Evolutionary conservation across 1,140 invertebrate genomes (phyloP), one percentile per base, ranked within the genome.

Genomic region (Bombus huntii): DNA sequence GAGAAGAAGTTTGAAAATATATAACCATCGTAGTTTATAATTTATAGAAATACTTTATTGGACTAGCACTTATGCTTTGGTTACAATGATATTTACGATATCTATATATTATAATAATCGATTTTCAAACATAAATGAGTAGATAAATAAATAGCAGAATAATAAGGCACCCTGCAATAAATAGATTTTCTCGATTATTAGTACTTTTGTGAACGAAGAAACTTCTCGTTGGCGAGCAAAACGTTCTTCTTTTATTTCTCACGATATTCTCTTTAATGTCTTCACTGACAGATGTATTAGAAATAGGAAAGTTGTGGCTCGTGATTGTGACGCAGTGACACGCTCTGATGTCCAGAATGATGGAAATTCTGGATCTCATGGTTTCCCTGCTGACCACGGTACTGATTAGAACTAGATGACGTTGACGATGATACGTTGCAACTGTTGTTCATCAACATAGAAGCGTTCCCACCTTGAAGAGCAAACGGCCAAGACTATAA

Each of bases 401-500:
- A 94, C 72, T 93, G 92, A 90, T 92, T 93, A 68, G 88, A 81
- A 80, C 57, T 88, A 42, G 92, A 81, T 22, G 91, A 91, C 13
- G 91, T 92, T 62, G 92, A 90, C n/a, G 93, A 93, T 72, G 93
- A 93, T 28, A 94, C 89, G 65, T 86, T 88, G 74, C 93, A 94
- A 90, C 88, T 93, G 89, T 92, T 94, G 81, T 92, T 95, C 86
- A 91, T 87, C 79, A 93, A 81, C 81, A 93, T 89, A n/a, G 93
- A 87, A 42, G 88, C 75, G 37, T 87, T 85, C 12, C 88, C 73
- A 47, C 81, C 87, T 90, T 94, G 94, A 77, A 94, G 90, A 57
- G 94, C 91, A 74, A 94, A 94, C 12, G 94, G 94, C 94, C 94
- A 94, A 2, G 94, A 94, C 94, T 94, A 88, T 44, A 91, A 92